phyloP scores from a whole-genome alignment of 2,797 vertebrate species.

The Gallinago solitaria region DNA sequence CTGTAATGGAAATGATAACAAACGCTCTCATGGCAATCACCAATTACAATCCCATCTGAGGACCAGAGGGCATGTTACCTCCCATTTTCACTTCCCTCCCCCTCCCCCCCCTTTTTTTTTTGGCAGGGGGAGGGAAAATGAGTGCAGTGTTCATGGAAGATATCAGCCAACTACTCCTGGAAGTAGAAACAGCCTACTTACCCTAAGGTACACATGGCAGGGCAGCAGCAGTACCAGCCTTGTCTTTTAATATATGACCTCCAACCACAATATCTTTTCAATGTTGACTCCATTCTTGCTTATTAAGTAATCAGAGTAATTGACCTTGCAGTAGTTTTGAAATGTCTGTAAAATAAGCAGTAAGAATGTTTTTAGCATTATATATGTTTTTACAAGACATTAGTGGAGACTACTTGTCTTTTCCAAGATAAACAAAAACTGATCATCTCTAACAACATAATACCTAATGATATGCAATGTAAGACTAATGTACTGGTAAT shows the following conservation, averaged over 20 bases:
- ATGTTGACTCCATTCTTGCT: background rate
- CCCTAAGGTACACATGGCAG: background rate
- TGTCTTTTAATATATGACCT: background rate
- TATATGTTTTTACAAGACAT: background rate
- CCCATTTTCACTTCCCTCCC: background rate
- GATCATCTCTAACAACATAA: background rate
- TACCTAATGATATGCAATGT: background rate
- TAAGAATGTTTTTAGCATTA: no score
- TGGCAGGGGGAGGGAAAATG: fast-evolving
- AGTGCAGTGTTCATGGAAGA: background rate
- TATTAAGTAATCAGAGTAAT: background rate
- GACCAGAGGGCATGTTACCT: background rate
- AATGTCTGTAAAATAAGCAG: background rate
- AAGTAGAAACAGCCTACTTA: background rate
- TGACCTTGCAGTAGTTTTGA: background rate
- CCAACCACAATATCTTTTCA: background rate
- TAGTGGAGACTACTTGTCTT: background rate
- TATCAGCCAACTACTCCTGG: background rate
- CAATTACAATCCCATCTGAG: background rate
- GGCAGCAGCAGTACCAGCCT: background rate
- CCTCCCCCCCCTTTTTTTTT: no score
- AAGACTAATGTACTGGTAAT: background rate
- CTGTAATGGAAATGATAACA: background rate
- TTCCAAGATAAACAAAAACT: background rate
- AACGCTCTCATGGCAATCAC: background rate